Conservation (phyloP, 2,797 vertebrate species). For the Cichlasoma orientale region DNA sequence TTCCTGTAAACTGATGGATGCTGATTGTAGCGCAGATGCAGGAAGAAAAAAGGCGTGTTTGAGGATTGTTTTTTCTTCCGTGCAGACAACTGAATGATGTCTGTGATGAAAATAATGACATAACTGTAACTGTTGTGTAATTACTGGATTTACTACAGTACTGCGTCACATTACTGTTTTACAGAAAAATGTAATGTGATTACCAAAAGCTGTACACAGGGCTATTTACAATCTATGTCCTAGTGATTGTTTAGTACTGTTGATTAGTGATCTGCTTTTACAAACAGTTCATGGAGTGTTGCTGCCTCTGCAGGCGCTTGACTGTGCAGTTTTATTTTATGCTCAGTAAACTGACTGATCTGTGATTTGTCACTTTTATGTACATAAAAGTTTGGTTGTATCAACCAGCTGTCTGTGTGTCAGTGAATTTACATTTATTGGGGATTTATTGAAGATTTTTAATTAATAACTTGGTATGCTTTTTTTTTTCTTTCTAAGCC, state of each 20-base stretch:
- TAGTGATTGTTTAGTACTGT: no score
- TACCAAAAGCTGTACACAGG: no score
- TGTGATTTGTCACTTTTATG: background rate
- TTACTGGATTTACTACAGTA: background rate
- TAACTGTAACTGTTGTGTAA: background rate
- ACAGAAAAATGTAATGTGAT: no score
- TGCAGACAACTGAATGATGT: background rate
- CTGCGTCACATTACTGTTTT: no score
- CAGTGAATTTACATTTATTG: background rate
- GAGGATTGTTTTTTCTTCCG: no score
- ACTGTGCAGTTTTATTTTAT: background rate
- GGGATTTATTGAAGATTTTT: background rate
- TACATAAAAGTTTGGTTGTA: background rate
- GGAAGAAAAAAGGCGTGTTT: no score
- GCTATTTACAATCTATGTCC: no score
- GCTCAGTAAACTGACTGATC: background rate
- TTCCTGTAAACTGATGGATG: fast-evolving
- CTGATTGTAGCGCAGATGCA: background rate
- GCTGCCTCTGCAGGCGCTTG: background rate
- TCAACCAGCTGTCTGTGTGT: background rate
- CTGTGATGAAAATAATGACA: background rate
- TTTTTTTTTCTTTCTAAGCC: no score
- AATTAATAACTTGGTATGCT: background rate
- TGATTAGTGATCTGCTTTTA: background rate
- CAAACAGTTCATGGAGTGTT: background rate